A percentile compares a stretch with the other conserved stretches of the same genome.
phyloP scores from a whole-genome alignment of 2,888 invertebrate genomes.

The Hedychridium roseum region DNA sequence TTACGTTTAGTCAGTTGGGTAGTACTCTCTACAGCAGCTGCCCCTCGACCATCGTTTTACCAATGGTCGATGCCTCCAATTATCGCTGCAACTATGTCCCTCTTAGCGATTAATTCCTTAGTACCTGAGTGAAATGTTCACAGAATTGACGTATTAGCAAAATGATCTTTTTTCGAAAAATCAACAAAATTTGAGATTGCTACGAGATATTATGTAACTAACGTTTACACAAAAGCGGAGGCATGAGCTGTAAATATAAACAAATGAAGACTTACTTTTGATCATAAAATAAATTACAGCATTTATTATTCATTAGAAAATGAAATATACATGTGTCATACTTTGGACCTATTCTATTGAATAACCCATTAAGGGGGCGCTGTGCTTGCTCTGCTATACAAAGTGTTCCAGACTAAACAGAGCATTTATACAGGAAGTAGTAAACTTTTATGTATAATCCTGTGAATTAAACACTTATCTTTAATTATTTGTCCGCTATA shows the following conservation, averaged over 20 bases:
- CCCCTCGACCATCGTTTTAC: conserved; percentile 45
- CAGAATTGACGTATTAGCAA: no score
- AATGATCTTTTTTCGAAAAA: no score
- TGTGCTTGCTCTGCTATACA: conserved; percentile 1
- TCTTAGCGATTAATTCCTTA: conserved; percentile 42
- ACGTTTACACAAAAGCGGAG: no score
- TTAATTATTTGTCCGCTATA: no score
- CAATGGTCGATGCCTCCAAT: conserved; percentile 55
- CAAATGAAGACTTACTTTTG: conserved; percentile 11
- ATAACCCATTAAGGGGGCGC: conserved; percentile 7
- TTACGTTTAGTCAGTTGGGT: conserved; percentile 51
- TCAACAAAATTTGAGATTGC: no score
- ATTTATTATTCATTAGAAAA: conserved; percentile 33
- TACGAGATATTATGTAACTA: no score
- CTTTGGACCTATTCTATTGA: conserved; percentile 17
- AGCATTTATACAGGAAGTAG: conserved; percentile 10
- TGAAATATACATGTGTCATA: conserved; percentile 31
- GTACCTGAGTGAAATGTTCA: conserved; percentile 16
- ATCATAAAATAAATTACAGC: conserved; percentile 41
- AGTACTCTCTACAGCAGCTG: conserved; percentile 43
- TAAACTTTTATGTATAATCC: background rate
- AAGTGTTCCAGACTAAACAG: conserved; percentile 12
- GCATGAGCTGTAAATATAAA: conserved; percentile 9
- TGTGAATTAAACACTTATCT: background rate
- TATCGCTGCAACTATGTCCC: conserved; percentile 35